Base-by-base conservation (phyloP, 1,140 invertebrate genomes). In the Himalopsyche phryganea region DNA sequence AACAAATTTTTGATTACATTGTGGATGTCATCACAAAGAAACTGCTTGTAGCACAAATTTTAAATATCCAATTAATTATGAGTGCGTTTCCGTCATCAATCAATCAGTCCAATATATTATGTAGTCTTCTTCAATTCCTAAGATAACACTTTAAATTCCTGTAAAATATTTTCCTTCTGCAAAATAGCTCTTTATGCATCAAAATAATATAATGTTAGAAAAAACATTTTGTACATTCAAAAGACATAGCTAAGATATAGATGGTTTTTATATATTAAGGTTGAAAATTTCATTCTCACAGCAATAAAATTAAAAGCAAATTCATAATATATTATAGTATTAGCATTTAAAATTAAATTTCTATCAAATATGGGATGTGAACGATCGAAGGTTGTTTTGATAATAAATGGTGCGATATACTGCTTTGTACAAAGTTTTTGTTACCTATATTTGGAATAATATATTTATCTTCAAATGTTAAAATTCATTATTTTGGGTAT, bases 301-400 rank as follows among this genome's bases (percentile, higher is more conserved):
- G 61, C 61, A 63, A 63, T 63, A 63, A 63, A 63, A 5, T 36
- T 49, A 54, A 58, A 51, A 52, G 49, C 54, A 47, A 50, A 48
- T 55, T 58, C 47, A 50, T 32, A 53, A 58, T 54, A 47, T 58
- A 63, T 60, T 28, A 56, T 53, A 63, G 55, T 58, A 51, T 48
- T 58, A 56, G 40, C 50, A 48, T 55, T 17, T 63, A 55, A 59
- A 47, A 46, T 52, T 41, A 48, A 45, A 53, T 38, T 17, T 32
- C 40, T 33, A 58, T 55, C 58, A 38, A 58, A 57, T 53, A 54
- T 54, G 51, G 50, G 45, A 54, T 14, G 45, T 52, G 35, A 62
- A 52, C 46, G 50, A 63, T 54, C 49, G 35, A 62, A 52, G 44
- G 50, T 58, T 54, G 41, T 58, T 48, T 58, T 42, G 44, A 58